These are phyloP conservation scores for Aspidiotus rigidus DNA, from an alignment of 2,888 invertebrate genomes.

Conservation along the genomic window DNA sequence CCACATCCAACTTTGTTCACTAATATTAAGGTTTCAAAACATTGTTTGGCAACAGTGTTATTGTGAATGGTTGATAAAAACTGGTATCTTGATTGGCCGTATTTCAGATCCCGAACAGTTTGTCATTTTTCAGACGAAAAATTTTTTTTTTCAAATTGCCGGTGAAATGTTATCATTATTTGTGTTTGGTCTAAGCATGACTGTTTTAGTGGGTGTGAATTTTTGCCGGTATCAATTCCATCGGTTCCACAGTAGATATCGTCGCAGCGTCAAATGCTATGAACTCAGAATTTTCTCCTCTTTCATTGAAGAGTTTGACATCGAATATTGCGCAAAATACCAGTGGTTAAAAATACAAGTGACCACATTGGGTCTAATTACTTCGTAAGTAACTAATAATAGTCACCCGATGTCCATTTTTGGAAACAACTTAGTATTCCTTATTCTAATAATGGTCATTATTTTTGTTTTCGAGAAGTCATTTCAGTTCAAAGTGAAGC, in stretches of 20 bases:
- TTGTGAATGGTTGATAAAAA: neutral
- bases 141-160: neutral
- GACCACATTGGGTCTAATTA: neutral
- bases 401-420: neutral
- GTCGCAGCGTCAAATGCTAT: neutral
- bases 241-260: neutral
- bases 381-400: neutral
- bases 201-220: neutral
- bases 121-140: neutral
- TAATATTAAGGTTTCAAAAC: neutral
- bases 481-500: neutral
- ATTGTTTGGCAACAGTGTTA: neutral
- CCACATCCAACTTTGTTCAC: neutral
- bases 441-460: neutral
- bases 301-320: neutral
- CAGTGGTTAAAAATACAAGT: neutral
- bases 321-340: neutral
- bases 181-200: neutral
- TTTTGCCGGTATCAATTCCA: neutral
- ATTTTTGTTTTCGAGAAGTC: neutral
- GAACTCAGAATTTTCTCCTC: neutral
- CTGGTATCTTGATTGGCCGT: neutral
- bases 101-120: neutral
- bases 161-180: neutral
- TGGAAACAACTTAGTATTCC: neutral